Evolutionary conservation across 2,888 invertebrate species (phyloP), one percentile per base, ranked within the genome.

Genomic region (Meteorus colon): DNA sequence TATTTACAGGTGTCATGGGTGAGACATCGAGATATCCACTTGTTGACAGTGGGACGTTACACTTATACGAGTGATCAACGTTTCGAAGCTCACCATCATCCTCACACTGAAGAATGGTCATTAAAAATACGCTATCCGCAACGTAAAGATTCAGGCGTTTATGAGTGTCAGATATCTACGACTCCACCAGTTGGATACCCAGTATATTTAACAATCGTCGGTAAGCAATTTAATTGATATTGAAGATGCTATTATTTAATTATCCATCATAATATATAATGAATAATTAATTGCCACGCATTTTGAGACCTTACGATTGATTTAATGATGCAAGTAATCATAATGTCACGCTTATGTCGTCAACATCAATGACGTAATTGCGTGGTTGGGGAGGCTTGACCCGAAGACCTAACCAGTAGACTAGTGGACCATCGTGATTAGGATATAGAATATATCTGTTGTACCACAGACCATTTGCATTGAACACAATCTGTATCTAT

Each of bases 151-250:
- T 92, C 94, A 2, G 95, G 95, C 55, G 93, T 95, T 85, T 97
- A 97, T 90, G 96, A 97, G 91, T 97, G 96, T 89, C 97, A 97
- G 91, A 96, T 97, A 89, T 96, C 96, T 83, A 96, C 96, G 71
- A 96, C 96, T 79, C 96, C 96, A 70, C 96, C 96, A 76, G 94
- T 96, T 69, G 96, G 96, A 60, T 95, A 96, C 89, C 94, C 95
- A 31, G 94, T 96, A 75, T 94, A 93, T 87, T 92, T 96, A 79
- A 95, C 93, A 82, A 95, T 96, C 86, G 95, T 96, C 79, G 96
- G 96, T 96, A 88, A 94, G 95, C 65, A 24, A 19, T 55, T 19
- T 4, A 48, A 48, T 6, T 48, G 12, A 19, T 48, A 48, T 4
- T 48, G 3, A 10, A 12, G 12, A 10, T 45, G 8, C 0, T 8